These are phyloP conservation scores for Drosophila dunni DNA, from an alignment of 1,140 invertebrate genomes.

Conservation along the genomic window DNA sequence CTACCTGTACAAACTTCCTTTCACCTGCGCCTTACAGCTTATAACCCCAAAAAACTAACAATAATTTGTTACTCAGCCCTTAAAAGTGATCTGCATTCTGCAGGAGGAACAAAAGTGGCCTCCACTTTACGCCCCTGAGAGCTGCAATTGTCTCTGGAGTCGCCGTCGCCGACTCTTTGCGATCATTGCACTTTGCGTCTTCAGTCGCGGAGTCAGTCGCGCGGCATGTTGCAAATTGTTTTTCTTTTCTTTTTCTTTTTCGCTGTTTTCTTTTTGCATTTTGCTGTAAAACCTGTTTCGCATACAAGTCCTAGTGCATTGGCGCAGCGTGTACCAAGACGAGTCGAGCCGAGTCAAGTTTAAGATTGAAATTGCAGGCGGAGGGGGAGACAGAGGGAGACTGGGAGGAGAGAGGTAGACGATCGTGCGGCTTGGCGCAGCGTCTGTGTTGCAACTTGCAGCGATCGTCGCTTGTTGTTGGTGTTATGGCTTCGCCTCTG, in stretches of 20 bases:
- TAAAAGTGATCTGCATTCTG: slow-evolving; percentile 3
- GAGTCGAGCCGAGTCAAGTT: slow-evolving; percentile 43
- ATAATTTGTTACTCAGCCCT: neutral
- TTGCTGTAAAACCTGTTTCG: slow-evolving; percentile 63
- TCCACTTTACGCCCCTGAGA: neutral
- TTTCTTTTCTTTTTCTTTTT: slow-evolving; percentile 13
- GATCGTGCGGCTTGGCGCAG: slow-evolving; percentile 30
- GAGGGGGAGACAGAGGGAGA: slow-evolving; percentile 21
- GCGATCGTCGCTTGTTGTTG: slow-evolving; percentile 12
- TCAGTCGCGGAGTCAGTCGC: slow-evolving; percentile 33
- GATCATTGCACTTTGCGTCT: slow-evolving; percentile 78
- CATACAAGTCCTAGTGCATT: slow-evolving; percentile 11
- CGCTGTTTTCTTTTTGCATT: neutral
- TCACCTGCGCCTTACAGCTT: neutral
- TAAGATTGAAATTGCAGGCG: slow-evolving; percentile 13
- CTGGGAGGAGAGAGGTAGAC: slow-evolving; percentile 41
- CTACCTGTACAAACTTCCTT: neutral
- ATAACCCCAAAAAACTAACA: neutral
- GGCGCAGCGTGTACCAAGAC: slow-evolving; percentile 20
- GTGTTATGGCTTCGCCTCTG: slow-evolving; percentile 50
- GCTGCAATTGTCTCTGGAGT: slow-evolving; percentile 29
- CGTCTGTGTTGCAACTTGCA: slow-evolving; percentile 64
- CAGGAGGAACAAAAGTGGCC: neutral
- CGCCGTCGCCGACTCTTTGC: slow-evolving; percentile 55
- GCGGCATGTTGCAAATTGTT: slow-evolving; percentile 74